Conservation (phyloP, 2,797 vertebrate genomes). For the Philypnodon macrostomus region DNA sequence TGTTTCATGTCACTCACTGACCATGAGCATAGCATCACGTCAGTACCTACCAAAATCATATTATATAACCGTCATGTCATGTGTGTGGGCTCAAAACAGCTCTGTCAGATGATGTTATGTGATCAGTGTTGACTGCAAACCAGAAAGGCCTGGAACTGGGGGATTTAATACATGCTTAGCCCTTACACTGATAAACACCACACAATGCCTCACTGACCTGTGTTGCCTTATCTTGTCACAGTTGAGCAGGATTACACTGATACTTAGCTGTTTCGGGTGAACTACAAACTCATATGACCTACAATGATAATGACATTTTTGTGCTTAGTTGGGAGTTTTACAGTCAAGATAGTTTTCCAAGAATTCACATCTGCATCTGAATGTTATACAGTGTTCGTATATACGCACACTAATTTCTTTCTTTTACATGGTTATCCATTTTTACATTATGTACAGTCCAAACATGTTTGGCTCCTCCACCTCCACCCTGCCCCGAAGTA, state of each 20-base stretch:
- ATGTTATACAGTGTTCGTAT: not conserved
- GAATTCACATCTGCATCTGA: not conserved
- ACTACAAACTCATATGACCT: slow-evolving; percentile 6
- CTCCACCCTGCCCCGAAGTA: slow-evolving; percentile 29
- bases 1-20: slow-evolving; percentile 2
- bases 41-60: slow-evolving; percentile 44
- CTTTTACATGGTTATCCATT: not conserved
- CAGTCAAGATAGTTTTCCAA: not conserved
- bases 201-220: slow-evolving; percentile 50
- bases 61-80: slow-evolving; percentile 64
- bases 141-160: slow-evolving; percentile 48
- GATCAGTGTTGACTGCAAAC: slow-evolving; percentile 65
- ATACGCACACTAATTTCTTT: not conserved
- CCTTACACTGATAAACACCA: slow-evolving; percentile 37
- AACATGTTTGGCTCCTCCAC: slow-evolving; percentile 7
- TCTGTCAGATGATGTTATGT: slow-evolving; percentile 63
- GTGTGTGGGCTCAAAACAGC: slow-evolving; percentile 64
- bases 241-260: slow-evolving; percentile 31
- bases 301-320: slow-evolving; percentile 1
- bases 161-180: slow-evolving; percentile 52
- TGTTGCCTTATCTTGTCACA: slow-evolving; percentile 53
- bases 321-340: slow-evolving; percentile 5
- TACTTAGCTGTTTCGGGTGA: slow-evolving; percentile 27
- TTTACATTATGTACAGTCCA: not conserved
- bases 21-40: slow-evolving; percentile 24